Base-by-base conservation (phyloP, 1,140 invertebrate species). In the Drosophila erecta region DNA sequence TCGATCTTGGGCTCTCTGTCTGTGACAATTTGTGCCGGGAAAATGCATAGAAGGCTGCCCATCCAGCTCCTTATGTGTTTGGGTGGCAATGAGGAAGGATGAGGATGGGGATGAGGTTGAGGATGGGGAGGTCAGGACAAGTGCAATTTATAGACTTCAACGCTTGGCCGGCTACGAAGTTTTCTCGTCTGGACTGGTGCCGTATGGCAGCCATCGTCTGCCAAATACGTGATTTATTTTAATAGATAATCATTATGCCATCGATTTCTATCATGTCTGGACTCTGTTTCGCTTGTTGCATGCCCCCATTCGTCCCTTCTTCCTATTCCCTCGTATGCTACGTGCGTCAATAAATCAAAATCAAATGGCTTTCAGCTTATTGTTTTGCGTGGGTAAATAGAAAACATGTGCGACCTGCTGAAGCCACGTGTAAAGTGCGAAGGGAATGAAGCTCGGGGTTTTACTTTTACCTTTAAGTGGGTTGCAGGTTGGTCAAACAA, bases 161-260 rank as follows among this genome's bases (percentile, higher is more conserved):
- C 76, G 81, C 66, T 77, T 78, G 76, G 66, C 53, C 53, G 27
- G 41, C 40, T 33, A 33, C 37, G 64, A 8, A 41, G 14, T 30
- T 33, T 53, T 30, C 20, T 24, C 35, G 41, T 56, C 66, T 47
- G 62, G 35, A n/a, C n/a, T 20, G 50, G 43, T 50, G 17, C 49
- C 50, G 57, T 49, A 49, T 51, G 65, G 64, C 55, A 49, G 67
- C 57, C 77, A 55, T 51, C 50, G 75, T 65, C 70, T 86, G 83
- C 79, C 84, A 80, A 80, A 89, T 90, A 90, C 84, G 84, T 89
- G 84, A 89, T 89, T 90, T 89, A 89, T 89, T 89, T 89, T 89
- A 89, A 89, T 89, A 90, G 84, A 89, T 89, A 89, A 89, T 89
- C 84, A 87, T 87, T 87, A 87, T 70, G 80, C 84, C 79, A 89